phyloP scores from a whole-genome alignment of 2,888 invertebrate species.

The Apamea crenata region DNA sequence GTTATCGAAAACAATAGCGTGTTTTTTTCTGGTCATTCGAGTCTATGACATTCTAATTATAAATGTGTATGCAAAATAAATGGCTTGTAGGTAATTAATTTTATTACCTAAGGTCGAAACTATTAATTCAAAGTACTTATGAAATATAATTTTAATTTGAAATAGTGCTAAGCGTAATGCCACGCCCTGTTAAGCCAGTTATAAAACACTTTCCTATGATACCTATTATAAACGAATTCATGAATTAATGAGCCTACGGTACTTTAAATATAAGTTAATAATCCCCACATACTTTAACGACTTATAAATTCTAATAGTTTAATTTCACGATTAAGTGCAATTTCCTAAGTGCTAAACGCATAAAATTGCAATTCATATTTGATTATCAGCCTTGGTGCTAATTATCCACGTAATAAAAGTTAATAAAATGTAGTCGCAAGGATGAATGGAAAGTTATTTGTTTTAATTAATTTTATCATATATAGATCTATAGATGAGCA shows the following conservation, averaged over 20 bases:
- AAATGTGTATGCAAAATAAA: slow-evolving; percentile 23
- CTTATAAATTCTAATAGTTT: slow-evolving; percentile 44
- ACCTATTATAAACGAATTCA: slow-evolving; percentile 27
- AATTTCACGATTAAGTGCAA: slow-evolving; percentile 50
- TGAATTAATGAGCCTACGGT: slow-evolving; percentile 28
- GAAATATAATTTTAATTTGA: slow-evolving; percentile 44
- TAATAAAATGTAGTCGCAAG: not conserved
- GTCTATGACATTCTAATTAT: slow-evolving; percentile 18
- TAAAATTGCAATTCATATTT: slow-evolving; percentile 57
- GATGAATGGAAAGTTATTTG: not conserved
- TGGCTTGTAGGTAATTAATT: slow-evolving; percentile 21
- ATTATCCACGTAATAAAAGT: slow-evolving; percentile 33
- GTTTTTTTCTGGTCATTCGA: not conserved
- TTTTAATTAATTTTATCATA: not conserved
- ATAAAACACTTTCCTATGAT: slow-evolving; percentile 39
- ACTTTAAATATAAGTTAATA: slow-evolving; percentile 26
- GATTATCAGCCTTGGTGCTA: slow-evolving; percentile 41
- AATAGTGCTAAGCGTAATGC: slow-evolving; percentile 26
- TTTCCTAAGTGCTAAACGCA: slow-evolving; percentile 47
- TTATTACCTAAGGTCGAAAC: slow-evolving; percentile 28
- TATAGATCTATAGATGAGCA: not conserved
- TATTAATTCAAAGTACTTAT: slow-evolving; percentile 27
- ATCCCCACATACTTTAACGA: slow-evolving; percentile 35
- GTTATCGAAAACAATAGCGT: slow-evolving; percentile 27
- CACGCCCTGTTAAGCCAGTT: slow-evolving; percentile 49